A percentile compares a stretch with the other conserved stretches of the same genome.
Conservation (phyloP, 35 echinoderm and acorn worm species). For the Hemicentrotus pulcherrimus region DNA sequence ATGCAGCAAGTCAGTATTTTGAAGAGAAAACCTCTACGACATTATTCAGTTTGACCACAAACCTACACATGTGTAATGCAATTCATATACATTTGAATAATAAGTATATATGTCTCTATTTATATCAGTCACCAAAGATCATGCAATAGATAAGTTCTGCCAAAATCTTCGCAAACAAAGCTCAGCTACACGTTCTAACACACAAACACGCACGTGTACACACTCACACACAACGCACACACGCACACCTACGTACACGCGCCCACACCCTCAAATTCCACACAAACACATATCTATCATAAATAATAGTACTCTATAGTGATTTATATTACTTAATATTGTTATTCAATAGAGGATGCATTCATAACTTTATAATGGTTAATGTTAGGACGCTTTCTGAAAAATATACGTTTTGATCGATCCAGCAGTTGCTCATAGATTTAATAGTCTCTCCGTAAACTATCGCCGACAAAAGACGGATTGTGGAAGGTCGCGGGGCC, state of each 20-base stretch:
- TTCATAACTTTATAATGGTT: neutral
- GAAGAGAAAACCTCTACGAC: too few relatives aligned
- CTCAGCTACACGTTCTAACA: neutral
- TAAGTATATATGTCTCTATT: too few relatives aligned
- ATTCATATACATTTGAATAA: too few relatives aligned
- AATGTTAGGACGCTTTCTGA: neutral
- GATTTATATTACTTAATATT: neutral
- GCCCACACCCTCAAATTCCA: neutral
- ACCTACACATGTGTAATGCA: too few relatives aligned
- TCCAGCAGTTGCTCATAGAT: neutral
- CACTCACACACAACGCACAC: neutral
- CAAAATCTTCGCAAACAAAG: too few relatives aligned
- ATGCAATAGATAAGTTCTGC: too few relatives aligned
- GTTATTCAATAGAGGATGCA: neutral
- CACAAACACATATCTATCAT: neutral
- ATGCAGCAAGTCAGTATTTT: too few relatives aligned
- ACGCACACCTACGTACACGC: neutral
- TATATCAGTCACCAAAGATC: too few relatives aligned
- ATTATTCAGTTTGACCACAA: too few relatives aligned
- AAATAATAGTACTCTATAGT: neutral
- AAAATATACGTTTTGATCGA: neutral
- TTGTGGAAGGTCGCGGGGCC: slow-evolving; percentile 33
- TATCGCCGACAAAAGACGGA: slow-evolving; percentile 40
- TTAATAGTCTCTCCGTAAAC: neutral
- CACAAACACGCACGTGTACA: neutral